These are phyloP conservation scores for Otocyon megalotis DNA, from an alignment of 2,113 vertebrate species.

Conservation along the genomic window DNA sequence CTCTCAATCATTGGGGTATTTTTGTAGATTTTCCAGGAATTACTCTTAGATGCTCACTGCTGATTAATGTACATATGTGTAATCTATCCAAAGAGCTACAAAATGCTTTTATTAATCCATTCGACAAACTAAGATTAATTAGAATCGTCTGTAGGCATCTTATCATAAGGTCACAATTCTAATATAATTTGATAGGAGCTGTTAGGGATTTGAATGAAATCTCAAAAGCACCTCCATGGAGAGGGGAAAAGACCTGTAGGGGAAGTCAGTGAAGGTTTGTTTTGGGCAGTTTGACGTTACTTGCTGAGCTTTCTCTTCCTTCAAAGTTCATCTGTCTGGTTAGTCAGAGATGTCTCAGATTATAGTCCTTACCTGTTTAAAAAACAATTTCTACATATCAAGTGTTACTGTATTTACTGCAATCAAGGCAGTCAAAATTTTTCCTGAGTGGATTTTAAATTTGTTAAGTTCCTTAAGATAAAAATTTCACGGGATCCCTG, in stretches of 20 bases:
- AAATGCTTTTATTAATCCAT: slow-evolving; percentile 67
- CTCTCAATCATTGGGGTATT: neutral
- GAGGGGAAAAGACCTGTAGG: slow-evolving; percentile 20
- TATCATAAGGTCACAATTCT: slow-evolving; percentile 64
- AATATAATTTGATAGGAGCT: slow-evolving; percentile 66
- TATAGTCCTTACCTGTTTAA: neutral
- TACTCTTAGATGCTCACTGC: slow-evolving; percentile 54
- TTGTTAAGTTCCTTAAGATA: slow-evolving; percentile 26
- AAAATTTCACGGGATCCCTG: neutral
- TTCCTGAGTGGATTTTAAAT: slow-evolving; percentile 22
- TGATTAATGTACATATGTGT: slow-evolving; percentile 37
- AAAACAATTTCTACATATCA: neutral
- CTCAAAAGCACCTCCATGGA: slow-evolving; percentile 57
- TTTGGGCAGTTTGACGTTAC: neutral
- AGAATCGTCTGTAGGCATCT: slow-evolving; percentile 62
- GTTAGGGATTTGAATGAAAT: slow-evolving; percentile 70
- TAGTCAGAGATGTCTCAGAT: slow-evolving; percentile 26
- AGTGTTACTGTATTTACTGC: neutral
- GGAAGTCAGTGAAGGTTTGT: slow-evolving; percentile 1
- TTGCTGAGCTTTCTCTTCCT: slow-evolving; percentile 19
- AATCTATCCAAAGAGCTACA: slow-evolving; percentile 57
- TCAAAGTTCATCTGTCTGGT: slow-evolving; percentile 4
- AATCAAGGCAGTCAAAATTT: neutral
- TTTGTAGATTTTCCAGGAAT: slow-evolving; percentile 65
- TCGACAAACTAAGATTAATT: slow-evolving; percentile 75